A percentile compares a stretch with the other conserved stretches of the same genome.
Conservation (phyloP, 2,113 vertebrate genomes). For the Cygnus buccinator region DNA sequence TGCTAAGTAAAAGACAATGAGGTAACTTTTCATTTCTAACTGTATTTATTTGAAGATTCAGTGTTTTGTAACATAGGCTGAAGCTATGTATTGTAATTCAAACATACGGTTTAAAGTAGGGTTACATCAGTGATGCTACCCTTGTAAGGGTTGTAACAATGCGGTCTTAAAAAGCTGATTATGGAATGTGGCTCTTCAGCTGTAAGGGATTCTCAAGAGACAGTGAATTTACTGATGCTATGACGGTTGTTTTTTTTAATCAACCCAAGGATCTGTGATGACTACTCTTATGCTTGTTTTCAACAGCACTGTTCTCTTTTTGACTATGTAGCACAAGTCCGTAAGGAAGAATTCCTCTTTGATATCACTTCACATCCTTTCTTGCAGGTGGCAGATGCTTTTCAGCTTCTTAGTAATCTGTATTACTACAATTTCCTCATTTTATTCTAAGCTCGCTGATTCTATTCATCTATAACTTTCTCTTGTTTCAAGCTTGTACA, state of each 20-base stretch:
- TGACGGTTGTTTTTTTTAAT: not conserved
- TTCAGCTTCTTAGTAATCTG: not conserved
- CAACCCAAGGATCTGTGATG: not conserved
- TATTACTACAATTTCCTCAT: not conserved
- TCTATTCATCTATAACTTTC: not conserved
- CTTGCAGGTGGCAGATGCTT: not conserved
- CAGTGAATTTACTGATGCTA: not conserved
- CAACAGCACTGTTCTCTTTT: not conserved
- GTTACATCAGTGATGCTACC: not conserved
- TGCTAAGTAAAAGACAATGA: not conserved
- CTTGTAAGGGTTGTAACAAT: not conserved
- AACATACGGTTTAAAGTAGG: not conserved
- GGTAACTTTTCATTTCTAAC: not conserved
- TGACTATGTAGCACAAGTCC: not conserved
- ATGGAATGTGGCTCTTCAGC: not conserved
- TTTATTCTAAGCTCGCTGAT: not conserved
- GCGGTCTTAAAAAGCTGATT: not conserved
- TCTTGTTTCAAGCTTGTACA: not conserved
- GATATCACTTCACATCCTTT: not conserved
- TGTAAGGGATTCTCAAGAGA: not conserved
- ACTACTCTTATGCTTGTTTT: not conserved
- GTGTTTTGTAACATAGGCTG: not conserved
- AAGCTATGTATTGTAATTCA: not conserved
- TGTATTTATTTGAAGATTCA: not conserved
- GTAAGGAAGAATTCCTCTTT: not conserved